Conservation (phyloP, 1,140 invertebrate genomes). For the Uloborus diversus region DNA sequence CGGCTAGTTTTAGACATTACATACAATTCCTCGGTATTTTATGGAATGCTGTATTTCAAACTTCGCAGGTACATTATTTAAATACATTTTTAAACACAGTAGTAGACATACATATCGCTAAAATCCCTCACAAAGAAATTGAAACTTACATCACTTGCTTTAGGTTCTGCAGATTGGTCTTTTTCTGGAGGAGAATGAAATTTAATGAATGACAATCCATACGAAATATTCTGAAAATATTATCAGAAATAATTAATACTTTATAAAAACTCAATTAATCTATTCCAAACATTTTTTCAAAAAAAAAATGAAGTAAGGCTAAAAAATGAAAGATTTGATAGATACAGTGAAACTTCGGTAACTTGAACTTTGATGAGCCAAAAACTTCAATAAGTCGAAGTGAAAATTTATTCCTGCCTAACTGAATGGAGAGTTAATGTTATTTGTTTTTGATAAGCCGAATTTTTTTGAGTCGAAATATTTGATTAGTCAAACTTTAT, state of each 20-base stretch:
- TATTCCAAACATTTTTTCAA: background rate
- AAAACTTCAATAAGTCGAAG: background rate
- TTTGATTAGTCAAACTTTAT: too few species aligned
- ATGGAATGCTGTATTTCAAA: too few species aligned
- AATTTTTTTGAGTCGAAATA: too few species aligned
- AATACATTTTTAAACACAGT: too few species aligned
- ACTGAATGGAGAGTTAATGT: too few species aligned
- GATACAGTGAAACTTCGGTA: background rate
- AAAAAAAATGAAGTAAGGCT: background rate
- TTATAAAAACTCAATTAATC: slow-evolving; percentile 23
- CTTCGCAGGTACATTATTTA: too few species aligned
- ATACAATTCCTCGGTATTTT: too few species aligned
- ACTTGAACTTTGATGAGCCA: background rate
- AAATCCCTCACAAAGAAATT: too few species aligned
- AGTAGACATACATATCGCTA: too few species aligned
- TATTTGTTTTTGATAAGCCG: too few species aligned
- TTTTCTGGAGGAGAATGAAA: slow-evolving; percentile 68
- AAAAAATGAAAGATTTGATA: background rate
- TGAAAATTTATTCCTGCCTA: slow-evolving; percentile 14
- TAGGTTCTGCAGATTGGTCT: slow-evolving; percentile 2
- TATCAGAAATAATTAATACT: slow-evolving; percentile 33
- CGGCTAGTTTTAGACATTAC: too few species aligned
- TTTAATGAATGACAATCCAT: slow-evolving; percentile 82
- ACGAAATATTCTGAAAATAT: slow-evolving; percentile 71
- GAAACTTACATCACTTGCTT: slow-evolving; percentile 17